Base-by-base conservation (phyloP, 2,888 invertebrate genomes). In the Saturnia japonica region DNA sequence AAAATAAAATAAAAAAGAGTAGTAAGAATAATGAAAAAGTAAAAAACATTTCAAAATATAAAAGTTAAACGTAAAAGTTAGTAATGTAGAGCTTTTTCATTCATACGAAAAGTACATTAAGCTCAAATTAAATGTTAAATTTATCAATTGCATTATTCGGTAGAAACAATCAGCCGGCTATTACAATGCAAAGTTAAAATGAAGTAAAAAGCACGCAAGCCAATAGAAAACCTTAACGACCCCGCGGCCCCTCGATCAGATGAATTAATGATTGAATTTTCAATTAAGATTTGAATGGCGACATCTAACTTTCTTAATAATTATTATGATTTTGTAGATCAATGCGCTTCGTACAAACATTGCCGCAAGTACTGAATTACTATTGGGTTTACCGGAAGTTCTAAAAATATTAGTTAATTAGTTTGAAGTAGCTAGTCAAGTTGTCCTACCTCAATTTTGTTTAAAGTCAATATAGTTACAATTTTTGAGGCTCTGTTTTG, bases 231-330 rank as follows among this genome's bases (percentile, higher is more conserved):
- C 85, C 83, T 84, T 91, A 91, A 91, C 89, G 90, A 91, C 84
- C 85, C 80, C 85, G n/a, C n/a, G n/a, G n/a, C n/a, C n/a, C n/a
- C n/a, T n/a, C n/a, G 87, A 88, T 90, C 86, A 87, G 88, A 90
- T 92, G 89, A 92, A 93, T 91, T 91, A 91, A 91, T 92, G 88
- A 93, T 92, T 91, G 90, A 91, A 91, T 93, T 92, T 91, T 90
- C 89, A 91, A 91, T 91, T 91, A 91, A 91, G 90, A 91, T 91
- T 90, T 88, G 82, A 84, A 85, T 83, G 77, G 82, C 79, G 80
- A 78, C 79, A 80, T 74, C 77, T 78, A 89, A 90, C 83, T 89
- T 89, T 87, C 88, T 88, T 89, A 89, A 89, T 88, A 87, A 89
- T 90, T 82, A 86, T 57, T 57, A 57, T 57, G 57, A 25, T 25